Percentiles rank a stretch among this genome's conserved stretches.
Conservation (phyloP, 2,888 invertebrate species). For the Microplitis manilae region DNA sequence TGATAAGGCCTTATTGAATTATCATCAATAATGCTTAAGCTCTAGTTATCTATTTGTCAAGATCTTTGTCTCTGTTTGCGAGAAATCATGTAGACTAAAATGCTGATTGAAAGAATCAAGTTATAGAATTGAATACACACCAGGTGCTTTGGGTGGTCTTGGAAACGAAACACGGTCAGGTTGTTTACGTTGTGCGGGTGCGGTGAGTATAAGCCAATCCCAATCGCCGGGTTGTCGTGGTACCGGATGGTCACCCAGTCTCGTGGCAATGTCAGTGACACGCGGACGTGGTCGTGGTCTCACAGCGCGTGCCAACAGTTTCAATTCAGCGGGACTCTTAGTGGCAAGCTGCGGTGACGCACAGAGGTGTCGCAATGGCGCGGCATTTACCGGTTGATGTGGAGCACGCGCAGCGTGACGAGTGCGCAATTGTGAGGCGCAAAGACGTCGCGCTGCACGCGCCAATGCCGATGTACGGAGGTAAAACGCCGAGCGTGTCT, state of each 20-base stretch:
- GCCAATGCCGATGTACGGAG: constrained; percentile 93
- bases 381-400: constrained; percentile 73
- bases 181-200: constrained; percentile 83
- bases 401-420: constrained; percentile 92
- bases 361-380: constrained; percentile 69
- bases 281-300: constrained; percentile 67
- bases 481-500: constrained; percentile 97
- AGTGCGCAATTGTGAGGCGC: constrained; percentile 86
- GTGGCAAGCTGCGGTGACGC: constrained; percentile 65
- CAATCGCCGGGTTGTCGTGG: constrained; percentile 72
- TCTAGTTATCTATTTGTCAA: not conserved
- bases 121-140: constrained; percentile 65
- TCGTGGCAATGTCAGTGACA: constrained; percentile 81
- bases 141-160: constrained; percentile 91
- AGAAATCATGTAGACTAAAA: not conserved
- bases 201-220: constrained; percentile 84
- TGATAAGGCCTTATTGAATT: not conserved
- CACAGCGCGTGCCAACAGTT: constrained; percentile 65
- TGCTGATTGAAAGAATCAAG: not conserved
- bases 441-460: constrained; percentile 88
- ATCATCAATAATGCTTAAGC: not conserved
- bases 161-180: constrained; percentile 89
- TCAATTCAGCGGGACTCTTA: constrained; percentile 64
- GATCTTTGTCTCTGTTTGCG: not conserved
- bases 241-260: constrained; percentile 76